phyloP scores from a whole-genome alignment of 2,113 vertebrate species.

The Macquaria australasica region DNA sequence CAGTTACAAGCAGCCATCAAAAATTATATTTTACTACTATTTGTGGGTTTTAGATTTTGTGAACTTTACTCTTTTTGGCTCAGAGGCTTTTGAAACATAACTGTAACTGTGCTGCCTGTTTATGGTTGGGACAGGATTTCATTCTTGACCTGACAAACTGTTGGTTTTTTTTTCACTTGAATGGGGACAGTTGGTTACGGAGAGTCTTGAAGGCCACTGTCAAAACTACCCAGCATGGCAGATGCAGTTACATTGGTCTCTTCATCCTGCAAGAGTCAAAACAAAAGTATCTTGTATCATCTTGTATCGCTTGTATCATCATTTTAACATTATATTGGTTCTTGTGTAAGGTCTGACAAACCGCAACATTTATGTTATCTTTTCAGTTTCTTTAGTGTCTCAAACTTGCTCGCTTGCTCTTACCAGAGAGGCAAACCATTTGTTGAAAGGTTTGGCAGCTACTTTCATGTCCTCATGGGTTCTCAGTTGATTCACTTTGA shows the following conservation, averaged over 20 bases:
- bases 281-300: neutral
- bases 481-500: conserved; percentile 26
- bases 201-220: neutral
- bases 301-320: neutral
- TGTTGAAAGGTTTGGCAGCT: conserved; percentile 25
- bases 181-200: neutral
- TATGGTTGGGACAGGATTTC: neutral
- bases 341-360: neutral
- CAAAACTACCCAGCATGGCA: neutral
- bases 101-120: neutral
- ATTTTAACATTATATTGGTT: conserved; percentile 2
- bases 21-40: neutral
- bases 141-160: neutral
- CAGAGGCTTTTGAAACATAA: neutral
- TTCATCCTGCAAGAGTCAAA: conserved; percentile 31
- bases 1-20: neutral
- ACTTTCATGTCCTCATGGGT: conserved; percentile 54
- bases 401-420: neutral
- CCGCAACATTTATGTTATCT: neutral
- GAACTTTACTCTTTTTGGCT: neutral
- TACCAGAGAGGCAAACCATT: conserved; percentile 1
- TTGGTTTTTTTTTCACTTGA: conserved; percentile 12
- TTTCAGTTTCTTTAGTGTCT: neutral
- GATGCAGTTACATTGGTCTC: neutral
- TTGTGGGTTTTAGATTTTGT: neutral